Conservation (phyloP, 2,113 vertebrate genomes). For the Sula dactylatra region DNA sequence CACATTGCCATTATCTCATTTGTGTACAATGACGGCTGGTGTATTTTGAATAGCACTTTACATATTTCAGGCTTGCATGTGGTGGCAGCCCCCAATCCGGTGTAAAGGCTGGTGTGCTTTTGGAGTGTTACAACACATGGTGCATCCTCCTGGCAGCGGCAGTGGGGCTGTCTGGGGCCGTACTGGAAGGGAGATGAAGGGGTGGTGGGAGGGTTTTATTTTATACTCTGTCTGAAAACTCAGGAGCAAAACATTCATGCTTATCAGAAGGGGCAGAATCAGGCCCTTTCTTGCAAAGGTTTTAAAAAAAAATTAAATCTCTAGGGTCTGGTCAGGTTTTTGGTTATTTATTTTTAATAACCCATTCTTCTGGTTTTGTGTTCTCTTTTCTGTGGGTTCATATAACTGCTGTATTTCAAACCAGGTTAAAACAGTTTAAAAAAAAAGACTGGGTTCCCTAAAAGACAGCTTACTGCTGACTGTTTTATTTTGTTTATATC, state of each 20-base stretch:
- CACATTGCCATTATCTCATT: neutral
- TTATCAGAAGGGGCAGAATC: neutral
- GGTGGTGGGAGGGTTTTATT: neutral
- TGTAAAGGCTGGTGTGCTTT: neutral
- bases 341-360: neutral
- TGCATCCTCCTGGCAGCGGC: neutral
- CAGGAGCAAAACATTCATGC: neutral
- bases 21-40: neutral
- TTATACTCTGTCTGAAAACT: neutral
- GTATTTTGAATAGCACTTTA: neutral
- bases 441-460: neutral
- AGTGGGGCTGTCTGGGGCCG: neutral
- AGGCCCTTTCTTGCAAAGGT: neutral
- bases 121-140: fast-evolving
- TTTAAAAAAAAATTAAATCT: neutral
- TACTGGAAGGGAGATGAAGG: neutral
- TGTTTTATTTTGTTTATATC: conserved; percentile 36
- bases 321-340: neutral
- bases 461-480: conserved; percentile 26
- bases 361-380: neutral
- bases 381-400: neutral
- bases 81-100: neutral
- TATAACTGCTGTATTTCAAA: neutral
- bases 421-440: neutral
- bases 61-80: neutral